Base-by-base conservation (phyloP, 2,113 vertebrate species). In the Melospiza georgiana region DNA sequence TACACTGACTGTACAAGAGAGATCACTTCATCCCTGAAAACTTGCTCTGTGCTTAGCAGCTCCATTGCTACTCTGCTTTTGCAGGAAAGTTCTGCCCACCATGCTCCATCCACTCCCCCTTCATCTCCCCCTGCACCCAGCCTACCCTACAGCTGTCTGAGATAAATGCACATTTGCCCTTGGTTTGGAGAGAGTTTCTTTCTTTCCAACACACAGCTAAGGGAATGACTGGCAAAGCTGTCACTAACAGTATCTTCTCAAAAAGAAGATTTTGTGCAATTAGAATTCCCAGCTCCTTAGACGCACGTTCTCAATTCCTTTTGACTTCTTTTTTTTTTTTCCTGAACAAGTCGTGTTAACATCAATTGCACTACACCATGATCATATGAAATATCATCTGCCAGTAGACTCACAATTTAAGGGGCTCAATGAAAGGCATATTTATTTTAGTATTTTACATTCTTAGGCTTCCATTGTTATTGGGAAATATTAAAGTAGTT, bases 241-340 rank as follows among this genome's bases (percentile, higher is more conserved):
- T 27, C 61, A 79, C 33, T 72, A 95, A 43, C 30, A 52, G 19
- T 16, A 39, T 31, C 17, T 52, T 75, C 37, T 57, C 37, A 76
- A 82, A 84, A 21, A 79, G 17, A 91, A 81, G 28, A 37, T 68
- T 81, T 79, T 3, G 5, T 31, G 24, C 27, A 61, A 18, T 73
- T 84, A 46, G 37, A 85, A 58, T 18, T 84, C 41, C 6, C 61
- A 65, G 6, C 21, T 90, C 74, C n/a, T 73, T 62, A 69, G 44
- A 57, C 23, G 21, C 11, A 43, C 73, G 69, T 83, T 48, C 59
- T 85, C 82, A 73, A n/a, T 80, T 66, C 24, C n/a, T 85, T 95
- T 88, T 83, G 52, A 66, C 68, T 84, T 76, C 39, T 69, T 86
- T 66, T 84, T 14, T 57, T 57, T 57, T 57, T 87, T 82, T 85